Evolutionary conservation across 2,113 vertebrate genomes (phyloP), one percentile per base, ranked within the genome.

Genomic region (Stegostoma tigrinum): DNA sequence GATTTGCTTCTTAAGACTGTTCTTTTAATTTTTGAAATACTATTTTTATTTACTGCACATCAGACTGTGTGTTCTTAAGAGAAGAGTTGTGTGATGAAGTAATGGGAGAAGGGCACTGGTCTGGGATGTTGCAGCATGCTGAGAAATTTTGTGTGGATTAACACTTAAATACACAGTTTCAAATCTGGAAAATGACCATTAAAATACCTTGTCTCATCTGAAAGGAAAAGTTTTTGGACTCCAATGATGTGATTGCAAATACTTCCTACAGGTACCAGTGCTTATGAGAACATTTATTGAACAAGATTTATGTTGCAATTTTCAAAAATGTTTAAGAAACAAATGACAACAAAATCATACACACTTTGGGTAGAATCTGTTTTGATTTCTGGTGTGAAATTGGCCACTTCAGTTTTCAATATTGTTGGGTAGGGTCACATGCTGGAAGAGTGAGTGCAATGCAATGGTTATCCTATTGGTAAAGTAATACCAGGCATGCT

Each of bases 1-100:
- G 96, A 96, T 97, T 97, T 97, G 7, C 96, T 97, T 96, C 97
- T 97, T 97, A 96, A 96, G 97, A 97, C 96, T 96, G 96, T 97
- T 96, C 96, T 97, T 80, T 96, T 96, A 80, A 96, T 30, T 4
- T 95, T 96, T 96, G 95, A 96, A 96, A 96, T 97, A 95, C 96
- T 95, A 96, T 95, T 87, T 96, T 96, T 95, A 95, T 96, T 96
- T 95, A 80, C 85, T 96, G 96, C 96, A 96, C 80, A 7, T 70
- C 10, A 68, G 12, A 70, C 70, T 30, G 38, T 70, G 38, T 70
- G 10, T 45, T 70, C 48, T 94, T 70, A 70, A 38, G n/a, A 38
- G 67, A 94, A 45, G 66, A 70, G 8, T 24, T 42, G 34, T 70
- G 93, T 94, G 93, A 66, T 45, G 5, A 75, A 48, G 23, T 48